Evolutionary conservation across 2,113 vertebrate species (phyloP), one percentile per base, ranked within the genome.

Genomic region (Eretmochelys imbricata): DNA sequence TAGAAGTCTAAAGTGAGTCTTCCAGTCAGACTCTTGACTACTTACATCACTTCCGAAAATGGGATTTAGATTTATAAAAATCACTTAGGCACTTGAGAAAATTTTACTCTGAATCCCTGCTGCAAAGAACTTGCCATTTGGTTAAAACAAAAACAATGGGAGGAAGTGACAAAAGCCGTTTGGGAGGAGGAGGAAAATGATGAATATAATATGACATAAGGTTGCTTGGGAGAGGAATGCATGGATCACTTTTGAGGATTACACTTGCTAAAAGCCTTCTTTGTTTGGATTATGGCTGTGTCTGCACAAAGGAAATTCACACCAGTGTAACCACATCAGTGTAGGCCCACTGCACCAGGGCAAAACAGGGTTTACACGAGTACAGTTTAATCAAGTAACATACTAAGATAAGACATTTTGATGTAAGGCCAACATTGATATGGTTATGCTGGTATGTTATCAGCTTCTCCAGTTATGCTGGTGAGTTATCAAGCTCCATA

Each of bases 61-160:
- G 42, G 42, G 42, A 42, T 42, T 42, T 42, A 42, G 42, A 42
- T 42, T 42, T 42, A 42, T 42, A 42, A 42, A 91, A 93, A 94
- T 93, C 79, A 88, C 50, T 86, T 0, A 7, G 8, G 1, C 1
- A 82, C 49, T 93, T 93, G 14, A 8, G 62, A 92, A 92, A 93
- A 78, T 49, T 1, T 35, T 5, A 50, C 27, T 86, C 59, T 84
- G 55, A 1, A 10, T 10, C 78, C n/a, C 27, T 88, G 57, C 0
- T 0, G n/a, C 84, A 94, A 88, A 92, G 42, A 89, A 84, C 35
- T 88, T 16, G 86, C 80, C 38, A 78, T 80, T 89, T 87, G 65
- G 92, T 25, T 92, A 59, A 95, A 19, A 49, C 22, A 87, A 93
- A 93, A 93, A 12, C 11, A 87, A 19, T 86, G 31, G 82, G 88